These are phyloP conservation scores for Nyleta sp. DNA, from an alignment of 2,888 invertebrate species.

Conservation along the genomic window DNA sequence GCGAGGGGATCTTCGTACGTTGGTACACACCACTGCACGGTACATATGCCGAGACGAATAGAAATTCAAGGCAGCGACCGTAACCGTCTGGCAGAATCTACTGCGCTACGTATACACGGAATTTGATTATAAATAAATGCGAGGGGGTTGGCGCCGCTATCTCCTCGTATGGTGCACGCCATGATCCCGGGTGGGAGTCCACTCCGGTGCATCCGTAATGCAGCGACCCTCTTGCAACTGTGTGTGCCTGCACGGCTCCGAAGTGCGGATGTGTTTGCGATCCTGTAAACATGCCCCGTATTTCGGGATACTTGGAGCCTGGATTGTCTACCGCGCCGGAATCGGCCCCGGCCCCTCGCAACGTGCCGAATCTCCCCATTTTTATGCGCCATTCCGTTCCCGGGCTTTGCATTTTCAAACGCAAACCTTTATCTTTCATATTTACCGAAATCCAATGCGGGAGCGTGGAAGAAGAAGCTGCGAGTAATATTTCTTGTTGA, in stretches of 20 bases:
- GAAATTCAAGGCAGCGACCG: conserved; percentile 78
- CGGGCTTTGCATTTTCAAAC: conserved; percentile 49
- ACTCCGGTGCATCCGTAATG: conserved; percentile 81
- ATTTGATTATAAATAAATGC: conserved; percentile 83
- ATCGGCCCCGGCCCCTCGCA: conserved; percentile 65
- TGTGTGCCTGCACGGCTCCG: conserved; percentile 39
- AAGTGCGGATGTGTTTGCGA: conserved; percentile 56
- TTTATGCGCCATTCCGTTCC: conserved; percentile 40
- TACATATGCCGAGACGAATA: conserved; percentile 74
- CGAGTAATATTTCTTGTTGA: no score
- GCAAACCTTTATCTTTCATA: conserved; percentile 53
- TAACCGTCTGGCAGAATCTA: conserved; percentile 68
- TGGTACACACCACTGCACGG: conserved; percentile 62
- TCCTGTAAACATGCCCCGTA: conserved; percentile 76
- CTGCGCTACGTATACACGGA: conserved; percentile 74
- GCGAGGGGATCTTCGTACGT: conserved; percentile 63
- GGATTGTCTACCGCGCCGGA: conserved; percentile 75
- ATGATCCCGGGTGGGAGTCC: conserved; percentile 72
- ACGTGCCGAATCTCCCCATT: conserved; percentile 45
- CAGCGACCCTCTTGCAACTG: conserved; percentile 71
- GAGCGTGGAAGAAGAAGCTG: no score
- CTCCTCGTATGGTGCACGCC: conserved; percentile 71
- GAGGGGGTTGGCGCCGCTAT: conserved; percentile 71
- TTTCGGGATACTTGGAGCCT: conserved; percentile 74
- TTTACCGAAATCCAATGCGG: conserved; percentile 29